Percentiles rank a stretch among this genome's conserved stretches.
These are phyloP conservation scores for Onchidella celtica DNA, from an alignment of 2,888 invertebrate species.

Conservation along the genomic window DNA sequence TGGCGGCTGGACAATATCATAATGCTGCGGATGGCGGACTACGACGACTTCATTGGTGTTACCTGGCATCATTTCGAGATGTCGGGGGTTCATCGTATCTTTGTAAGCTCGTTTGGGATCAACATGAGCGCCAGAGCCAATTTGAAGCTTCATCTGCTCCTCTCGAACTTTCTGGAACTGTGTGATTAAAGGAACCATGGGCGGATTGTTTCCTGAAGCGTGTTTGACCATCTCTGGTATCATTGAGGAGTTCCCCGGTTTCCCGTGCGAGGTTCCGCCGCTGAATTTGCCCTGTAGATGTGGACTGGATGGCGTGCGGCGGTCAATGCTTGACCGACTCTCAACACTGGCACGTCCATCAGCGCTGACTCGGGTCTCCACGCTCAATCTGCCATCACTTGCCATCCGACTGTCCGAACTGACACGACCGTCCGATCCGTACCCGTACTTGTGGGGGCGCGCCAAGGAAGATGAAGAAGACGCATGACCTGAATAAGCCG, in stretches of 20 bases:
- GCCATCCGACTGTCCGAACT: conserved; percentile 12
- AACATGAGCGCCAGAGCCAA: background rate
- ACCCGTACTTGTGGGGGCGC: background rate
- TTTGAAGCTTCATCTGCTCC: conserved; percentile 41
- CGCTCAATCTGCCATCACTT: conserved; percentile 3
- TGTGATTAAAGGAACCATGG: conserved; percentile 43
- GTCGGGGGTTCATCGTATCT: background rate
- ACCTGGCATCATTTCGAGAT: background rate
- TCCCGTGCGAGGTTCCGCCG: background rate
- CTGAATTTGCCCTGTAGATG: conserved; percentile 6
- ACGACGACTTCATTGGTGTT: conserved; percentile 38
- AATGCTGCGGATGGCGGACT: conserved; percentile 41
- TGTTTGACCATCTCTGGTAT: conserved; percentile 34
- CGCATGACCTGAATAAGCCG: conserved; percentile 23
- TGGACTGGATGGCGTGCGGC: conserved; percentile 6
- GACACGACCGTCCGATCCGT: conserved; percentile 12
- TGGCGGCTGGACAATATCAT: conserved; percentile 3
- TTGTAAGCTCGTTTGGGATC: conserved; percentile 27
- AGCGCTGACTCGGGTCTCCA: background rate
- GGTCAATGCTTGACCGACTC: conserved; percentile 21
- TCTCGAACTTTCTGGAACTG: conserved; percentile 44
- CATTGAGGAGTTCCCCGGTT: conserved; percentile 19
- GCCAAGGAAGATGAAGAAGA: conserved; percentile 11
- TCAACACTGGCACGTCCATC: conserved; percentile 31
- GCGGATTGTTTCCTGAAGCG: conserved; percentile 24